Conservation (phyloP, 2,888 invertebrate species). For the Ennomos fuscantarius region DNA sequence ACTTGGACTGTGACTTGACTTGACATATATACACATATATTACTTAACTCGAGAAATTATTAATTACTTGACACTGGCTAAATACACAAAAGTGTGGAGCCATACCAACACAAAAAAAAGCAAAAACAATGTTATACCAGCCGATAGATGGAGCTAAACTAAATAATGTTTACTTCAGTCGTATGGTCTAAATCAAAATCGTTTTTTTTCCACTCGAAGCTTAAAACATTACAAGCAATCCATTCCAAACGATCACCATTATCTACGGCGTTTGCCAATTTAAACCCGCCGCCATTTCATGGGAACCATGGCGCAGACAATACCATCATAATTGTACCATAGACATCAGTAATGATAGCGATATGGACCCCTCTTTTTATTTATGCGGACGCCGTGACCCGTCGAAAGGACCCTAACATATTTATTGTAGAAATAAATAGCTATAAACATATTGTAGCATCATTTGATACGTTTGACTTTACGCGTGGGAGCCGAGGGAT, state of each 20-base stretch:
- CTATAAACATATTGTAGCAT: slow-evolving; percentile 75
- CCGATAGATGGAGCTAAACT: too few relatives aligned
- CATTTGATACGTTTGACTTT: slow-evolving; percentile 71
- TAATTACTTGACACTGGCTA: too few relatives aligned
- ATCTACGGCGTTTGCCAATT: slow-evolving; percentile 6
- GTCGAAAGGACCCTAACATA: slow-evolving; percentile 67
- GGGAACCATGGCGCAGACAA: slow-evolving; percentile 78
- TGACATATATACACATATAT: too few relatives aligned
- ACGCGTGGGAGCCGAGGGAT: slow-evolving; percentile 64
- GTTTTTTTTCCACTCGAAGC: too few relatives aligned
- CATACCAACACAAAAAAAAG: too few relatives aligned
- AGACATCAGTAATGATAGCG: slow-evolving; percentile 74
- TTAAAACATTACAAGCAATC: background rate
- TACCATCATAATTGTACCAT: slow-evolving; percentile 80
- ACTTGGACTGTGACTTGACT: too few relatives aligned
- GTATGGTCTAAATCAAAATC: too few relatives aligned
- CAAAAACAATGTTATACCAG: too few relatives aligned
- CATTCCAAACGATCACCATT: slow-evolving; percentile 19
- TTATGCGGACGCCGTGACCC: slow-evolving; percentile 74
- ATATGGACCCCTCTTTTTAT: slow-evolving; percentile 61
- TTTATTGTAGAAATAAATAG: slow-evolving; percentile 77
- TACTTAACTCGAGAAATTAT: too few relatives aligned
- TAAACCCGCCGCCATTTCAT: slow-evolving; percentile 57
- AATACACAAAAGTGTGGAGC: too few relatives aligned
- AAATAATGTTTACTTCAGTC: too few relatives aligned